Conservation (phyloP, 2,888 invertebrate genomes). For the Eilema griseolum region DNA sequence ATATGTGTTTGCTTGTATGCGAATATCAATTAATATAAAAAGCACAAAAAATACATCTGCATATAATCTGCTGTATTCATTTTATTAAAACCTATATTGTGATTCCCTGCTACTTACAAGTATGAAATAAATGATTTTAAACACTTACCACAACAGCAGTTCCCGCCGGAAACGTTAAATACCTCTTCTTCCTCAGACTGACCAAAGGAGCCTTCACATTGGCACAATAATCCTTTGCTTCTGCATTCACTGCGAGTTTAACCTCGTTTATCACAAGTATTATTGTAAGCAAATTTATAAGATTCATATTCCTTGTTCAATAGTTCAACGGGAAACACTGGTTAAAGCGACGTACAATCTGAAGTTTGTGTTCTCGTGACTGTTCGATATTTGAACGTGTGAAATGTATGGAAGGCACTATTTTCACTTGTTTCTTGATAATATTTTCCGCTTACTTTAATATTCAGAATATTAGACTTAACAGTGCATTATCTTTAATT, state of each 20-base stretch:
- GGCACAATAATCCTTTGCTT: constrained; percentile 60
- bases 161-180: constrained; percentile 74
- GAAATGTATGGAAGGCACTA: constrained; percentile 19
- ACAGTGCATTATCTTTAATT: too few species aligned
- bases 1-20: too few species aligned
- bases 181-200: constrained; percentile 68
- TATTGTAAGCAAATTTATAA: constrained; percentile 35
- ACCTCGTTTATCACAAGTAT: constrained; percentile 41
- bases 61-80: too few species aligned
- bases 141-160: constrained; percentile 72
- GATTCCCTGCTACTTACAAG: neutral
- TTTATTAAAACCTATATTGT: too few species aligned
- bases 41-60: too few species aligned
- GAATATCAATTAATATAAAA: too few species aligned
- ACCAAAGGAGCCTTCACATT: constrained; percentile 69
- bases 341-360: constrained; percentile 21
- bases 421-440: constrained; percentile 3
- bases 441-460: neutral
- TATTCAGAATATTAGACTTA: too few species aligned
- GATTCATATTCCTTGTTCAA: constrained; percentile 36
- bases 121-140: neutral
- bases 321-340: constrained; percentile 15
- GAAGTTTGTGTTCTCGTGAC: constrained; percentile 23
- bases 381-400: constrained; percentile 23
- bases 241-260: constrained; percentile 42